A percentile compares a stretch with the other conserved stretches of the same genome.
Evolutionary conservation across 1,140 invertebrate species (phyloP).

Genomic region (Delia radicum): DNA sequence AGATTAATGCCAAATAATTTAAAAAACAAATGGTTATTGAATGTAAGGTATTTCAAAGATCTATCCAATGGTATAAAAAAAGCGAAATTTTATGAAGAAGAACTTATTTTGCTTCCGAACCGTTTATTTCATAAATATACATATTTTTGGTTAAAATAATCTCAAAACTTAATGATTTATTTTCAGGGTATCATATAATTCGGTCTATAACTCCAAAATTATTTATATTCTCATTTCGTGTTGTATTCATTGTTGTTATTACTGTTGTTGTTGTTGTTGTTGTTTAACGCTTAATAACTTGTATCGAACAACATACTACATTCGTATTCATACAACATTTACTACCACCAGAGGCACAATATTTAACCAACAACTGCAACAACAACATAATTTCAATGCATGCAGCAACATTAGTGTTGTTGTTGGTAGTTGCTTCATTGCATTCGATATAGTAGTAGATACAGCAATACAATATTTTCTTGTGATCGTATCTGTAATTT

Average conservation of each 20-base stretch:
- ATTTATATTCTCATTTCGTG: neutral
- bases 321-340: neutral
- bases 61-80: too few species aligned
- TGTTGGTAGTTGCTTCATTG: neutral
- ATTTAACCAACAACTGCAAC: neutral
- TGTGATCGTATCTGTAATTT: neutral
- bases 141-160: too few species aligned
- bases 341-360: neutral
- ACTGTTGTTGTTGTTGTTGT: neutral
- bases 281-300: slow-evolving; percentile 21
- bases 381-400: neutral
- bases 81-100: too few species aligned
- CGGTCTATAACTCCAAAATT: neutral
- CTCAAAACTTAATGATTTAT: too few species aligned
- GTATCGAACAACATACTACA: slow-evolving; percentile 8
- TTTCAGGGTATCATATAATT: too few species aligned
- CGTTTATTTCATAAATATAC: too few species aligned
- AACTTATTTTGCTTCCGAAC: too few species aligned
- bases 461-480: neutral
- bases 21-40: too few species aligned
- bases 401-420: neutral
- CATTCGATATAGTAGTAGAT: too few species aligned
- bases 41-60: too few species aligned
- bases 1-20: too few species aligned
- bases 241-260: neutral